These are phyloP conservation scores for Napeogenes inachia DNA, from an alignment of 2,888 invertebrate species.

Conservation along the genomic window DNA sequence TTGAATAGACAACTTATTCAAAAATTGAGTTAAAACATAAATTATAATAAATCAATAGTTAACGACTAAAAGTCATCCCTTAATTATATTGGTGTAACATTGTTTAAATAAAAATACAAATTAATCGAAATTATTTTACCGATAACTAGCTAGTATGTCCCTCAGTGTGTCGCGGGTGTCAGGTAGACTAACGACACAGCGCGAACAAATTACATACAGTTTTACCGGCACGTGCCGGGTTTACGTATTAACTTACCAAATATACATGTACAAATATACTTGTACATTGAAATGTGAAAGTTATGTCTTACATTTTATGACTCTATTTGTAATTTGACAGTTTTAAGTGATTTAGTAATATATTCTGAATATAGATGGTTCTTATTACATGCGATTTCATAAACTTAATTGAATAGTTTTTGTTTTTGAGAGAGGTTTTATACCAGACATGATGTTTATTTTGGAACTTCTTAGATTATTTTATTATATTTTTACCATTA, in stretches of 20 bases:
- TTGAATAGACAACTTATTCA: too few species aligned
- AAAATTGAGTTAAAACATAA: too few species aligned
- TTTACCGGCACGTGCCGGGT: slow-evolving; percentile 26
- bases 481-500: too few species aligned
- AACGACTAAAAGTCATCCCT: too few species aligned
- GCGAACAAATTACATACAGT: slow-evolving; percentile 32
- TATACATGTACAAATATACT: background rate
- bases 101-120: background rate
- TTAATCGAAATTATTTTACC: background rate
- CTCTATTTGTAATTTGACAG: slow-evolving; percentile 4
- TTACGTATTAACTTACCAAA: slow-evolving; percentile 22
- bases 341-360: background rate
- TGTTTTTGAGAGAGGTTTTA: too few species aligned
- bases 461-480: too few species aligned
- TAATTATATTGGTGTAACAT: too few species aligned
- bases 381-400: too few species aligned
- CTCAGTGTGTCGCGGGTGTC: slow-evolving; percentile 27
- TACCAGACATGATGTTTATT: too few species aligned
- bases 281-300: slow-evolving; percentile 5
- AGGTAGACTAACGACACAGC: slow-evolving; percentile 28
- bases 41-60: too few species aligned
- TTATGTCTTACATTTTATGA: background rate
- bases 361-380: too few species aligned
- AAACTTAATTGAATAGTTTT: too few species aligned
- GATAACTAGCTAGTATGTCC: background rate